These are phyloP conservation scores for Bovichtus variegatus DNA, from an alignment of 2,797 vertebrate genomes.

Conservation along the genomic window DNA sequence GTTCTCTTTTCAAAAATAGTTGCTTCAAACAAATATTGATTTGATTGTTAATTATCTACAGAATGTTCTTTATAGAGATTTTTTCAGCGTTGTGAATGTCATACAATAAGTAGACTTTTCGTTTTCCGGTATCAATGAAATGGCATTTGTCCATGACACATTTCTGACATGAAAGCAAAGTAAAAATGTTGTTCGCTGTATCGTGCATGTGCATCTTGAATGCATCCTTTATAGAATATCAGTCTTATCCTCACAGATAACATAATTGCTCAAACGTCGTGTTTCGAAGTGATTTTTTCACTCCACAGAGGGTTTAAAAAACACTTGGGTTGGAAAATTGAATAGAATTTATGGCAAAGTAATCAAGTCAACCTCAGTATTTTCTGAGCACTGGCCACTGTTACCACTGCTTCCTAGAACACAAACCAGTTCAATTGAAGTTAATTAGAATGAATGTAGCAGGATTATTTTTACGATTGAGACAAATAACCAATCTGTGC, in stretches of 20 bases:
- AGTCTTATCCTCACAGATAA: conserved; percentile 13
- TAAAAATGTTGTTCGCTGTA: neutral
- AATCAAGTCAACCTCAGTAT: conserved; percentile 79
- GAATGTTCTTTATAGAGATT: neutral
- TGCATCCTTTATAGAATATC: conserved; percentile 7
- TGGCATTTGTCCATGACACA: neutral
- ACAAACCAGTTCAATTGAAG: conserved; percentile 83
- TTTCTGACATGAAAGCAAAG: neutral
- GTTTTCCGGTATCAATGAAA: conserved; percentile 7
- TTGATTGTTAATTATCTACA: neutral
- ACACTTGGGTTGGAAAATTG: conserved; percentile 65
- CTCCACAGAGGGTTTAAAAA: conserved; percentile 66
- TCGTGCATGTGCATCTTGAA: neutral
- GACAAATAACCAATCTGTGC: conserved; percentile 87
- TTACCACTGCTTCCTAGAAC: conserved; percentile 77
- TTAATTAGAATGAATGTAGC: conserved; percentile 89
- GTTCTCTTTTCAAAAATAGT: neutral
- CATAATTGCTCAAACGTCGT: conserved; percentile 19
- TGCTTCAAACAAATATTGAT: conserved; percentile 12
- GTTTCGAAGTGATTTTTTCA: conserved; percentile 48
- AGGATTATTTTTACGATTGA: conserved; percentile 82
- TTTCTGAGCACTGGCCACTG: conserved; percentile 80
- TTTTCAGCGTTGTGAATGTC: neutral
- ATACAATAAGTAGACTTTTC: neutral
- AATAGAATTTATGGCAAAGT: conserved; percentile 82